Base-by-base conservation (phyloP, 1,140 invertebrate species). In the Ceratitis capitata region DNA sequence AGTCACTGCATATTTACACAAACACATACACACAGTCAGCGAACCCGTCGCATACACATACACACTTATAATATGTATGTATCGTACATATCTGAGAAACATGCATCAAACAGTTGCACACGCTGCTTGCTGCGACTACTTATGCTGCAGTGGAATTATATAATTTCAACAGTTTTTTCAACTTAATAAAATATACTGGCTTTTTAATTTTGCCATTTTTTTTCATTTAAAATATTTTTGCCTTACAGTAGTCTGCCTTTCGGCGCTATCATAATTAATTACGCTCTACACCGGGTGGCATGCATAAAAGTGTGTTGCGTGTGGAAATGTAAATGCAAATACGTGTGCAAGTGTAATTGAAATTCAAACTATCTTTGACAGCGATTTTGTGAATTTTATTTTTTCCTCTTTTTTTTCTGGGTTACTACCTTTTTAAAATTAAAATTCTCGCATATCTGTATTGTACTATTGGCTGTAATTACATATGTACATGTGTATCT, bases 201-300 rank as follows among this genome's bases (percentile, higher is more conserved):
- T 3, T 42, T 74, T 74, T 74, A 1, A 7, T 45, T 74, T n/a
- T n/a, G 9, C 12, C 10, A 26, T 61, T 53, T 53, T 53, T 53
- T 53, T 12, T 53, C n/a, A 53, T 12, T n/a, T n/a, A n/a, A n/a
- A n/a, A n/a, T n/a, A n/a, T 53, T 53, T 14, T 16, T 35, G 29
- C 29, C 16, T n/a, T n/a, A n/a, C n/a, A 5, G 39, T 42, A 42
- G 69, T 42, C 39, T n/a, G 39, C 69, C 45, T 74, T 74, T 74
- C 69, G 29, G 69, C 69, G 69, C 39, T 74, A 29, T 45, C 69
- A 74, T 42, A 74, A 42, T 74, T 74, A 74, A 74, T 74, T 74
- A 74, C n/a, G 26, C 23, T n/a, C 23, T 61, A 10, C 29, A 26
- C 6, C n/a, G n/a, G n/a, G n/a, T n/a, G n/a, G 51, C 51, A 47